Evolutionary conservation across 2,888 invertebrate species (phyloP).

Genomic region (Eudemis profundana): DNA sequence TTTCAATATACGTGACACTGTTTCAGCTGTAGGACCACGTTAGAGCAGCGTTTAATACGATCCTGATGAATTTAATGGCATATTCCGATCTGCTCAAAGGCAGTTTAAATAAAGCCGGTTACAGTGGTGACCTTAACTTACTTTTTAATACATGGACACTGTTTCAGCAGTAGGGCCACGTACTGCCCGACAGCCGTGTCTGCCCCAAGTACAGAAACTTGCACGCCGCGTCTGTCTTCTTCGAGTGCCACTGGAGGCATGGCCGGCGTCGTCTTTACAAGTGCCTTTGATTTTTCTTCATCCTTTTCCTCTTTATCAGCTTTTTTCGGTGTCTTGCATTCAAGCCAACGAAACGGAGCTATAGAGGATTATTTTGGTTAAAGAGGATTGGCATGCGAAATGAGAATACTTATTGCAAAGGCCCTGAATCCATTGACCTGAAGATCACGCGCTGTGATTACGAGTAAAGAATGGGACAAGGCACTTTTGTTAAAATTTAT

Average conservation of each 20-base stretch:
- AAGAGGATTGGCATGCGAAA: not conserved
- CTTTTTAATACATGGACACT: constrained; percentile 80
- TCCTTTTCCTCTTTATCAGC: constrained; percentile 49
- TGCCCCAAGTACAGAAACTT: constrained; percentile 81
- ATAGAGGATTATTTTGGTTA: not conserved
- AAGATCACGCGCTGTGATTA: too few species aligned
- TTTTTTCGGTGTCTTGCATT: constrained; percentile 53
- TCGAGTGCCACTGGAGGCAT: constrained; percentile 57
- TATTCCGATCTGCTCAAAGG: too few species aligned
- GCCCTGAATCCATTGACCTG: too few species aligned
- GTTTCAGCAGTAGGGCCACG: constrained; percentile 81
- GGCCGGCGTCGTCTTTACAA: constrained; percentile 59
- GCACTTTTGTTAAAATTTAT: too few species aligned
- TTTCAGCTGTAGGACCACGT: too few species aligned
- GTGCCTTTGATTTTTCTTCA: constrained; percentile 52
- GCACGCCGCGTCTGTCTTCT: constrained; percentile 64
- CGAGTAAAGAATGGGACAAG: too few species aligned
- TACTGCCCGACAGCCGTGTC: constrained; percentile 80
- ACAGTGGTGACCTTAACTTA: constrained; percentile 54
- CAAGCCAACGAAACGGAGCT: constrained; percentile 74
- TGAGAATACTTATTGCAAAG: too few species aligned
- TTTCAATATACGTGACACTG: too few species aligned
- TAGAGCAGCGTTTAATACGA: too few species aligned
- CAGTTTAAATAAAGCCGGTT: too few species aligned
- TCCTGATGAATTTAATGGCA: too few species aligned